Base-by-base conservation (phyloP, 2,113 vertebrate species). In the Nyctereutes procyonoides region DNA sequence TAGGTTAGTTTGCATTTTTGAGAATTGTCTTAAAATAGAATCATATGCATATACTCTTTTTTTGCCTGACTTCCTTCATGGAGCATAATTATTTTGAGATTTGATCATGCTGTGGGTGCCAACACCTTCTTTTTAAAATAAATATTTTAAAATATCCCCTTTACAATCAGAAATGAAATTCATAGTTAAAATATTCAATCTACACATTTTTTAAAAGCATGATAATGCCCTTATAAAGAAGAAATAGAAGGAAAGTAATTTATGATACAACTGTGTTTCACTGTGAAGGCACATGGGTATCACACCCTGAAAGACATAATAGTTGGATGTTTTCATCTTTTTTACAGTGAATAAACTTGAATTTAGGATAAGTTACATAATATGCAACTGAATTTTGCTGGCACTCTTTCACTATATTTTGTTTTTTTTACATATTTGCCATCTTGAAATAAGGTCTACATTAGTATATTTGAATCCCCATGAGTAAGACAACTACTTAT, bases 131-230 rank as follows among this genome's bases (percentile, higher is more conserved):
- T 93, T 88, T 91, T 73, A 53, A 84, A 77, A 69, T 62, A 74
- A 91, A 53, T 67, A 69, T 63, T 93, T 80, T 62, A 43, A 95
- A 94, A 87, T 81, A 28, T 62, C 12, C 17, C 15, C n/a, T 89
- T 82, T 83, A 63, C 6, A 67, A 22, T 89, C 65, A 67, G 19
- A 79, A 86, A 82, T 95, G 20, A 96, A 86, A 89, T 85, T 74
- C 26, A 91, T 32, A 95, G 73, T 89, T 96, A 88, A 96, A 88
- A 97, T 77, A 93, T 81, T 95, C 35, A 80, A 32, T 9, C 12
- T 71, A 86, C 22, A 16, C 65, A n/a, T 32, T 32, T 16, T 60
- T 62, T 13, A 63, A 69, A 55, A 77, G 43, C 35, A 76, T 35
- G 58, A 48, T 65, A 77, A 22, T 73, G 28, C 28, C 67, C 80